These are phyloP conservation scores for Masticophis lateralis DNA, from an alignment of 2,797 vertebrate genomes.

Conservation along the genomic window DNA sequence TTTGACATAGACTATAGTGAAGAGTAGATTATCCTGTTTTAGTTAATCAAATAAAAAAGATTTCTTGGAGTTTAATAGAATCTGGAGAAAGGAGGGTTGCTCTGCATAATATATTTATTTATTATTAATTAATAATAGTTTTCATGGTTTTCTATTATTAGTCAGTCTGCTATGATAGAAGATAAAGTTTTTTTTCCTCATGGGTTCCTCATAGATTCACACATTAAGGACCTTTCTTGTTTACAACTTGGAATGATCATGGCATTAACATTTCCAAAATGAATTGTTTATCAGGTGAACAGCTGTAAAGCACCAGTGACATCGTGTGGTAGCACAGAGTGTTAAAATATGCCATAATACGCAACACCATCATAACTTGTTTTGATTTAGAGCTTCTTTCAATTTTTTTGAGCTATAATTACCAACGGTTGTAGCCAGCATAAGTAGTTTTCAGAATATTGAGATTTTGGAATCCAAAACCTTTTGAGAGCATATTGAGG, in stretches of 20 bases:
- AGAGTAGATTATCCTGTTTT: neutral
- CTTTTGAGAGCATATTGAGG: neutral
- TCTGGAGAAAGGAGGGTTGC: neutral
- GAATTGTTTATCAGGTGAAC: neutral
- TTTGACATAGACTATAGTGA: neutral
- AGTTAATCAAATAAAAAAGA: neutral
- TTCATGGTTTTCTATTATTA: neutral
- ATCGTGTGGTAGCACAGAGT: constrained; percentile 6
- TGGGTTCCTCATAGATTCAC: neutral
- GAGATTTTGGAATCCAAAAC: neutral
- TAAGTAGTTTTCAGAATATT: neutral
- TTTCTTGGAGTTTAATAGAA: neutral
- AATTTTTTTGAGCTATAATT: neutral
- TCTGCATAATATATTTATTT: neutral
- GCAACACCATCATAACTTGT: neutral
- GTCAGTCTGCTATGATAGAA: neutral
- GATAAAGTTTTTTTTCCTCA: neutral
- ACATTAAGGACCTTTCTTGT: neutral
- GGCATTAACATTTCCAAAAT: neutral
- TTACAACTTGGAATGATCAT: neutral
- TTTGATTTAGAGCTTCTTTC: neutral
- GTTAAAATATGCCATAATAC: neutral
- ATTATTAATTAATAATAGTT: neutral
- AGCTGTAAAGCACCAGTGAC: neutral
- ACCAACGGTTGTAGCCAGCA: neutral